phyloP scores from a whole-genome alignment of 2,113 vertebrate genomes.

The Phaethon lepturus region DNA sequence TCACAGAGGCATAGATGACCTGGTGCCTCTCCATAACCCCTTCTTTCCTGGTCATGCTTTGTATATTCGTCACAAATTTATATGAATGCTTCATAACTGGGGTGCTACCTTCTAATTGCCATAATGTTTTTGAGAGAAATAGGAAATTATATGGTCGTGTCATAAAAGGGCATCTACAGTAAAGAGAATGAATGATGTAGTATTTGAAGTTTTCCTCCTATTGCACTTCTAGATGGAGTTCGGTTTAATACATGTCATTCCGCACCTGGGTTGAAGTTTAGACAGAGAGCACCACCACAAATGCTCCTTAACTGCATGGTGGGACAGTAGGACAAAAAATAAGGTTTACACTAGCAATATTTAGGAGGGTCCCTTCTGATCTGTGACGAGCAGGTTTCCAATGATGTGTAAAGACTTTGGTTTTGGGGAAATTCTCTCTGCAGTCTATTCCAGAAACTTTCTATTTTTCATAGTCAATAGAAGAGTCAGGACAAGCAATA shows the following conservation, averaged over 20 bases:
- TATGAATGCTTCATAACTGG: not conserved
- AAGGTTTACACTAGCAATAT: not conserved
- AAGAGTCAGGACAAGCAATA: not conserved
- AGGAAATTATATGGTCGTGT: not conserved
- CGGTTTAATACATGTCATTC: not conserved
- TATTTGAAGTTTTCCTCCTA: not conserved
- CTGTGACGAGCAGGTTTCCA: not conserved
- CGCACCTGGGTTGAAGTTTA: not conserved
- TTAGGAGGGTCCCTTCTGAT: fast-evolving
- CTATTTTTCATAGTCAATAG: not conserved
- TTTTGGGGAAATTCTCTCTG: not conserved
- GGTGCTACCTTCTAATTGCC: not conserved
- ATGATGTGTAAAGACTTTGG: not conserved
- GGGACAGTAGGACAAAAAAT: not conserved
- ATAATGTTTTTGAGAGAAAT: not conserved
- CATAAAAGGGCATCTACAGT: not conserved
- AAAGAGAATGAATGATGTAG: not conserved
- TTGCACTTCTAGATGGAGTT: not conserved
- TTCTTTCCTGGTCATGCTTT: not conserved
- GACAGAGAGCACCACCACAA: not conserved
- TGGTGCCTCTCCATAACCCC: not conserved
- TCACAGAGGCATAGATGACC: not conserved
- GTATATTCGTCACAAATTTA: not conserved
- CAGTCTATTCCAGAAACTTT: not conserved
- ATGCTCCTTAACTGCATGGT: not conserved